Evolutionary conservation across 30 jellyfish, hydroid and myxozoan genomes (phyloP), one percentile per base, ranked within the genome.

Genomic region (Cassiopea andromeda): DNA sequence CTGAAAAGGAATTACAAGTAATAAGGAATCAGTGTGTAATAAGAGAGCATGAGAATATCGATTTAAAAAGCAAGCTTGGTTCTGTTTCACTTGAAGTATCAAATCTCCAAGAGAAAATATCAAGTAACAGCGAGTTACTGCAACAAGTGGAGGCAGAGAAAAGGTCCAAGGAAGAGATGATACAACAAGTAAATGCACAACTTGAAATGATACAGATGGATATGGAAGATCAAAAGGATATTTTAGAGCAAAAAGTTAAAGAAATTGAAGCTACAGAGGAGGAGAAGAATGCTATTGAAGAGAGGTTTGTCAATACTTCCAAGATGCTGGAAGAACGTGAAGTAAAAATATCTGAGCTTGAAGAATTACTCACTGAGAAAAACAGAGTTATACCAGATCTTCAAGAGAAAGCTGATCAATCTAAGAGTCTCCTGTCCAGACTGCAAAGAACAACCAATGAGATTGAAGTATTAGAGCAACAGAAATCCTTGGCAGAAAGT

Each of bases 401-500:
- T 8, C 14, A 43, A 1, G 74, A 48, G 49, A 77, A 49, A 77
- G 48, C 44, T 16, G 54, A 17, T 6, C 72, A 77, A 10, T 43
- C 49, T 10, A 69, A 46, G n/a, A 16, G 49, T 3, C 74, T 77
- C 6, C 44, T 16, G 7, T 3, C 14, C 57, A 14, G 44, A 19
- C 14, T 50, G 73, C 48, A 49, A 48, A 60, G 57, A 19, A 49
- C 48, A 46, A 50, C 54, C 50, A 61, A 66, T 45, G 93, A 86
- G 1, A 10, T 46, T 2, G 93, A 78, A 38, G 83, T 82, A 10
- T 48, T 58, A 38, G 84, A 86, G 46, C 47, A 66, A 85, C 83
- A 75, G 69, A 77, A 69, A 48, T 14, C 84, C 12, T 67, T 86
- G 46, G 89, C 93, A 10, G 93, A 86, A 68, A 86, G 66, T 84